A percentile compares a stretch with the other conserved stretches of the same genome.
Conservation (phyloP, 2,888 invertebrate genomes). For the Deilephila elpenor region DNA sequence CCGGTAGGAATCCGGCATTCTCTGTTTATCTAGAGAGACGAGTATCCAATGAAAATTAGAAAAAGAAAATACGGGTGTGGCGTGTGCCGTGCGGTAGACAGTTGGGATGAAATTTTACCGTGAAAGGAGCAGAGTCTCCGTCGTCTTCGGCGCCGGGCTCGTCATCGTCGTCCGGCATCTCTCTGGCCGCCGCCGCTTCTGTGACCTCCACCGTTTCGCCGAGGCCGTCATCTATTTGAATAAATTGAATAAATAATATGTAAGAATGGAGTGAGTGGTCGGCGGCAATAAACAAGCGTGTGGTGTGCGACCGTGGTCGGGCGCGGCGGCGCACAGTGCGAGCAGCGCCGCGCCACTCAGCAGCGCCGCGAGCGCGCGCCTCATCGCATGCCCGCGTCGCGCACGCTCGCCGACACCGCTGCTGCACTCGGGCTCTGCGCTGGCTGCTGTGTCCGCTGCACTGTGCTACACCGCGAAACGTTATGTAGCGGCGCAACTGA, state of each 20-base stretch:
- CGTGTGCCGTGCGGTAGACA: background rate
- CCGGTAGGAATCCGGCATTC: no score
- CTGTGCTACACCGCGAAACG: no score
- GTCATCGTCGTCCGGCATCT: slow-evolving; percentile 23
- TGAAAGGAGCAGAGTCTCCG: slow-evolving; percentile 61
- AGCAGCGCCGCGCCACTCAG: slow-evolving; percentile 34
- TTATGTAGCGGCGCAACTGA: background rate
- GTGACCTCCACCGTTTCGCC: no score
- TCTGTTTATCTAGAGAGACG: no score
- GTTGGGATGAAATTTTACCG: slow-evolving; percentile 49
- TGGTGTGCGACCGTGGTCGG: background rate
- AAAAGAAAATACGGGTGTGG: background rate
- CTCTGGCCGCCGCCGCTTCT: background rate
- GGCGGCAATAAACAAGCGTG: background rate
- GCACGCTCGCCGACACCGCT: slow-evolving; percentile 23
- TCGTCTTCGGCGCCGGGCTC: slow-evolving; percentile 48
- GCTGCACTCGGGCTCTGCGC: no score
- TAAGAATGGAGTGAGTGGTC: background rate
- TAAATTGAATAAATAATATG: background rate
- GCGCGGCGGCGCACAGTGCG: background rate
- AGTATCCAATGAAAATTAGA: no score
- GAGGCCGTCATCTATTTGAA: no score
- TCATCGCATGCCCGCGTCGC: slow-evolving; percentile 39
- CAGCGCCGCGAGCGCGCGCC: slow-evolving; percentile 41
- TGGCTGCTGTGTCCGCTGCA: background rate